phyloP scores from a whole-genome alignment of 2,888 invertebrate species.

The Pardosa pseudoannulata region DNA sequence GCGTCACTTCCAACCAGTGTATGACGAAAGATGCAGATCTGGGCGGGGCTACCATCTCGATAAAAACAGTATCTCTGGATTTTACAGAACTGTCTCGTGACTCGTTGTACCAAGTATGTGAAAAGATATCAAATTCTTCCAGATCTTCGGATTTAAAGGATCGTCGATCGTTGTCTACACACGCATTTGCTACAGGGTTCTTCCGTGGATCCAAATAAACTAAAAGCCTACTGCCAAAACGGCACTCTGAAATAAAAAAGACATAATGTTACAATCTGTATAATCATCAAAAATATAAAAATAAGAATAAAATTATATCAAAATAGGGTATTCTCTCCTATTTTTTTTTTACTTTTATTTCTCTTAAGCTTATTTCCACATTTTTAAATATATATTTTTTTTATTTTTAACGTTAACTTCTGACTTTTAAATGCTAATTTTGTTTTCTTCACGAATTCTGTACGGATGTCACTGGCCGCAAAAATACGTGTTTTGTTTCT shows the following conservation, averaged over 20 bases:
- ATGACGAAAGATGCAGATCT: conserved; percentile 57
- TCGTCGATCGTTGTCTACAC: conserved; percentile 60
- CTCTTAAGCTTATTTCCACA: too few relatives aligned
- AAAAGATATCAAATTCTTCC: conserved; percentile 73
- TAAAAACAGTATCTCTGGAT: conserved; percentile 76
- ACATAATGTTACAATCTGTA: too few relatives aligned
- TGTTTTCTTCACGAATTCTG: too few relatives aligned
- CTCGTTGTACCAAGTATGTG: conserved; percentile 73
- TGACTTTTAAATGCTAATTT: too few relatives aligned
- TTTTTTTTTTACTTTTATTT: too few relatives aligned
- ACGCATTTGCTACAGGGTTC: conserved; percentile 72
- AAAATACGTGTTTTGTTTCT: too few relatives aligned
- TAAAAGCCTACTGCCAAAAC: conserved; percentile 78
- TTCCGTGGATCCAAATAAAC: conserved; percentile 84
- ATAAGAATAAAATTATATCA: too few relatives aligned
- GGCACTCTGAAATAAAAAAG: conserved; percentile 42
- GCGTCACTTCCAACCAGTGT: conserved; percentile 72
- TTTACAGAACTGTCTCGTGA: conserved; percentile 73
- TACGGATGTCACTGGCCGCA: too few relatives aligned
- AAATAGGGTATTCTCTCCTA: too few relatives aligned
- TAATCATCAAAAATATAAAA: too few relatives aligned
- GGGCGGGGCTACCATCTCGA: conserved; percentile 63
- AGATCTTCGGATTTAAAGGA: conserved; percentile 18
- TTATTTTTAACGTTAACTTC: too few relatives aligned
- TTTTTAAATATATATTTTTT: too few relatives aligned